Conservation (phyloP, 1,140 invertebrate species). For the Bacillus rossius region DNA sequence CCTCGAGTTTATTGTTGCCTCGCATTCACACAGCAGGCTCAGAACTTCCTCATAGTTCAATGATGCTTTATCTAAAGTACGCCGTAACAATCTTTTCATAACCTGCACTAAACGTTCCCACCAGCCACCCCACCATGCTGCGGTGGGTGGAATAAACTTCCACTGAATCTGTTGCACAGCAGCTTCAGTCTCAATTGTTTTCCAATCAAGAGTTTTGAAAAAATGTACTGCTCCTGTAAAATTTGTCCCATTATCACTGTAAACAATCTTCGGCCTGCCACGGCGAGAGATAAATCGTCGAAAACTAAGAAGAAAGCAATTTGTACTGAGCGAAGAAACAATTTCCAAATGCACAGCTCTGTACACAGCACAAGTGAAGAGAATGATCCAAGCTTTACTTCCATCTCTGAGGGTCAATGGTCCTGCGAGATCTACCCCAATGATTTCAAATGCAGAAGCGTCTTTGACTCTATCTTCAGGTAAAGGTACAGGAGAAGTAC, state of each 20-base stretch:
- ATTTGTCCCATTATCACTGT: slow-evolving; percentile 41
- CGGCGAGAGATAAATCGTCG: slow-evolving; percentile 33
- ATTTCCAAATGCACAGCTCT: slow-evolving; percentile 38
- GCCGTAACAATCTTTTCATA: slow-evolving; percentile 26
- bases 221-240: slow-evolving; percentile 30
- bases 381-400: slow-evolving; percentile 32
- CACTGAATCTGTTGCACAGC: slow-evolving; percentile 30
- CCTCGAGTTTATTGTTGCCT: no score
- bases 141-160: slow-evolving; percentile 39
- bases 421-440: slow-evolving; percentile 31
- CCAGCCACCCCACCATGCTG: slow-evolving; percentile 39
- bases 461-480: slow-evolving; percentile 23
- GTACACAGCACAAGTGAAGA: slow-evolving; percentile 37
- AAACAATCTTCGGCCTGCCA: slow-evolving; percentile 34
- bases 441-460: slow-evolving; percentile 22
- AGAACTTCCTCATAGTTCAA: no score
- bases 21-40: no score
- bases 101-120: slow-evolving; percentile 37
- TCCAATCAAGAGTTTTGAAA: slow-evolving; percentile 31
- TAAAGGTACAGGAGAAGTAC: slow-evolving; percentile 21
- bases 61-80: not conserved
- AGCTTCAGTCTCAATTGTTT: slow-evolving; percentile 19
- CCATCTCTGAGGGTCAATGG: slow-evolving; percentile 24
- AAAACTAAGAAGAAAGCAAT: slow-evolving; percentile 28
- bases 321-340: slow-evolving; percentile 25